A percentile compares a stretch with the other conserved stretches of the same genome.
Evolutionary conservation across 2,113 vertebrate species (phyloP).

Genomic region (Solenodon paradoxus): DNA sequence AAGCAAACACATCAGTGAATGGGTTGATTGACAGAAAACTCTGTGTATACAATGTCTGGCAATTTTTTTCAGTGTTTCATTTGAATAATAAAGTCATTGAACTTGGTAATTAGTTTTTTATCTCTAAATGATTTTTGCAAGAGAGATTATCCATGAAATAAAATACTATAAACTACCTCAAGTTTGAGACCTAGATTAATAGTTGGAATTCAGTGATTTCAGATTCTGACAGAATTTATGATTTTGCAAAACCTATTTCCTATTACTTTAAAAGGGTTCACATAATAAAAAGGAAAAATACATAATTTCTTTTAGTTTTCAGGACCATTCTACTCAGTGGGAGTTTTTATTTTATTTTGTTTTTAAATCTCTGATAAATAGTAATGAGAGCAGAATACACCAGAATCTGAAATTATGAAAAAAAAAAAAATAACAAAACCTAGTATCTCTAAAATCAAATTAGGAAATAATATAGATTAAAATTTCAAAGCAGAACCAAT

Average conservation of each 20-base stretch:
- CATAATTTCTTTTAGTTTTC: not conserved
- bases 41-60: not conserved
- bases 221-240: not conserved
- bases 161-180: not conserved
- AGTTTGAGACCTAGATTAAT: not conserved
- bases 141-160: not conserved
- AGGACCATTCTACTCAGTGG: not conserved
- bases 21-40: not conserved
- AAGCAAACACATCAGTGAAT: not conserved
- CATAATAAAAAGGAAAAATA: not conserved
- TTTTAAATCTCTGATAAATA: not conserved
- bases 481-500: slow-evolving; percentile 34
- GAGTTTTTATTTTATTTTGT: not conserved
- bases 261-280: not conserved
- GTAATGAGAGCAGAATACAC: not conserved
- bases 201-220: not conserved
- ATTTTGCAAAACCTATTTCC: not conserved
- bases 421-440: not conserved
- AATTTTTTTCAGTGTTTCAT: not conserved
- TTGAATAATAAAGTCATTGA: not conserved
- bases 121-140: not conserved
- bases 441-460: slow-evolving; percentile 32
- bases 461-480: not conserved
- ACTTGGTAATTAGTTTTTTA: not conserved
- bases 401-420: not conserved